Evolutionary conservation across 2,113 vertebrate genomes (phyloP), one percentile per base, ranked within the genome.

Genomic region (Pithys albifrons): DNA sequence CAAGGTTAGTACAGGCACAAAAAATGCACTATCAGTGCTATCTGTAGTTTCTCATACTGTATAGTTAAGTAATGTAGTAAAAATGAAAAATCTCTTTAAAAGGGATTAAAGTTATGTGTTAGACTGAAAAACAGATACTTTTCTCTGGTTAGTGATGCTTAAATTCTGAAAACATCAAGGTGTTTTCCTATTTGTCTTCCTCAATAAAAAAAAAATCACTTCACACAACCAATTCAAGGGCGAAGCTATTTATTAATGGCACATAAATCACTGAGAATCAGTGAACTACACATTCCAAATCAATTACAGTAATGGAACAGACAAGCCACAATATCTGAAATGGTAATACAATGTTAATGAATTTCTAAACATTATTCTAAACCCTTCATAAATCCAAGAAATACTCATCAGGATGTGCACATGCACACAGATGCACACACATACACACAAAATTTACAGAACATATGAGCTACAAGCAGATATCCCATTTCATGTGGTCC

Each of bases 401-500:
- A 65, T 58, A 24, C 7, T 55, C 37, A 49, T 33, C 27, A 55
- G 28, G 37, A 70, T 11, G 55, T 7, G 10, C 3, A 49, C 19
- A 33, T 28, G 18, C 23, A 55, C 39, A 35, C 19, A 43, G 6
- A 41, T 35, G 16, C 18, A 39, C 46, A 35, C 24, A 37, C 5
- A 37, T 4, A 46, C 1, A n/a, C 19, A 35, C 16, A 46, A n/a
- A 11, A 12, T 37, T 20, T 28, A 49, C 23, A 55, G 10, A 69
- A 17, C 19, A 33, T 10, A 28, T 37, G 23, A 31, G 13, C 27
- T 81, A n/a, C 35, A 75, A 81, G 22, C 18, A 81, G 35, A 43
- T 2, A 4, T 11, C 3, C 8, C 2, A 3, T 29, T 64, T 58
- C 1, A 0, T 64, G 43, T 6, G 6, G 16, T 48, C 10, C 27